A percentile compares a stretch with the other conserved stretches of the same genome.
phyloP scores from a whole-genome alignment of 2,797 vertebrate genomes.

The Pampus argenteus region DNA sequence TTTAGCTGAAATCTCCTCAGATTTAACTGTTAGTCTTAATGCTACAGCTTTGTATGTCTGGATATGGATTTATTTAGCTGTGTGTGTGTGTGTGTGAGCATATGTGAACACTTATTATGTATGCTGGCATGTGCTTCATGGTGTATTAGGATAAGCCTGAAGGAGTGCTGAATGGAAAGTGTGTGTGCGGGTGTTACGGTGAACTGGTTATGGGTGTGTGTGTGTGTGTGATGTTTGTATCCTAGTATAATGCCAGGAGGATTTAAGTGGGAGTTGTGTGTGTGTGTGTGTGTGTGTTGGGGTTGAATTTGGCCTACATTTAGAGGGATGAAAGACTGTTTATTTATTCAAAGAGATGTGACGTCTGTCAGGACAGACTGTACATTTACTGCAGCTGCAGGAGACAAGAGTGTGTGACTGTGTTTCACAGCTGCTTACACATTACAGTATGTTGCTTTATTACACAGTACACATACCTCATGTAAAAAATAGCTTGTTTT shows the following conservation, averaged over 20 bases:
- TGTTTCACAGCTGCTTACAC: neutral
- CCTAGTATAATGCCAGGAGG: conserved; percentile 38
- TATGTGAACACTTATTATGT: conserved; percentile 31
- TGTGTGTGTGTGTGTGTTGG: conserved; percentile 32
- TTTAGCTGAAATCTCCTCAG: neutral
- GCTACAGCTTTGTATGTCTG: conserved; percentile 2
- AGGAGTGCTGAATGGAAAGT: conserved; percentile 36
- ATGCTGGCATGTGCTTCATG: conserved; percentile 51
- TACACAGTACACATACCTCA: too few species aligned
- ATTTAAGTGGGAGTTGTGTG: conserved; percentile 34
- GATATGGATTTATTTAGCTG: conserved; percentile 21
- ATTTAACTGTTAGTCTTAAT: conserved; percentile 11
- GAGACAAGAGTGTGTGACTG: neutral
- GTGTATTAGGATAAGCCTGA: conserved; percentile 52
- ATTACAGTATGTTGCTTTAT: too few species aligned
- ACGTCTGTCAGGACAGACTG: conserved; percentile 25
- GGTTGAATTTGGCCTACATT: conserved; percentile 67
- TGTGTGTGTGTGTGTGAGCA: conserved; percentile 26
- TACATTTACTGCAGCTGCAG: neutral
- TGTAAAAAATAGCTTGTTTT: too few species aligned
- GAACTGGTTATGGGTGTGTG: conserved; percentile 20
- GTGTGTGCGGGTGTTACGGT: conserved; percentile 31
- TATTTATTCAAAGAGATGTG: conserved; percentile 64
- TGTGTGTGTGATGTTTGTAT: conserved; percentile 32
- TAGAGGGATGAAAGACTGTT: conserved; percentile 56